A percentile compares a stretch with the other conserved stretches of the same genome.
Evolutionary conservation across 2,888 invertebrate genomes (phyloP).

Genomic region (Harpagoxenus sublaevis): DNA sequence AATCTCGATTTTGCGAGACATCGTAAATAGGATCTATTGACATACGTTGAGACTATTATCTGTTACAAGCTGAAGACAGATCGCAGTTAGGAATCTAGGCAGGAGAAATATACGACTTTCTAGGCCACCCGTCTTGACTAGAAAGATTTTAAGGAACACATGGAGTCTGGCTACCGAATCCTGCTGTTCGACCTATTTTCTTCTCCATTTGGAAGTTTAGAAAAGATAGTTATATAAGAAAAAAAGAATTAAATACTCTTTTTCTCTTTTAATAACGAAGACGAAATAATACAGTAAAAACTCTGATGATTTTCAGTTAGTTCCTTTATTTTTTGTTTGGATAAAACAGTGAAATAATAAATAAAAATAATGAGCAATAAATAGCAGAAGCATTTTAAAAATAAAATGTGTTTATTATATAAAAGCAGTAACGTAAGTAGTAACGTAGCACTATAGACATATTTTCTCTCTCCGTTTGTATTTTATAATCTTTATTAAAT

Average conservation of each 20-base stretch:
- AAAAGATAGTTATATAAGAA: constrained; percentile 4
- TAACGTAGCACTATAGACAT: not conserved
- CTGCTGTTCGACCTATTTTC: constrained; percentile 16
- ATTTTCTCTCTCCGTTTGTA: not conserved
- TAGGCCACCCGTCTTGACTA: constrained; percentile 79
- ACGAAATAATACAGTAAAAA: not conserved
- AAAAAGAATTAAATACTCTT: not conserved
- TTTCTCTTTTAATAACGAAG: not conserved
- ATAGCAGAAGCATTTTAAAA: not conserved
- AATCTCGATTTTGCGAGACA: constrained; percentile 6
- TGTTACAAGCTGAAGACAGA: constrained; percentile 53
- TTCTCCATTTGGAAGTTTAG: not conserved
- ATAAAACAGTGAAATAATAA: not conserved
- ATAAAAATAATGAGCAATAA: not conserved
- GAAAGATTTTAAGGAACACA: constrained; percentile 52
- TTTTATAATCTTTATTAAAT: not conserved
- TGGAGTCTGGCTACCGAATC: constrained; percentile 54
- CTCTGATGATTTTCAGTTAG: not conserved
- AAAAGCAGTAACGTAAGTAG: not conserved
- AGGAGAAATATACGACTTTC: constrained; percentile 81
- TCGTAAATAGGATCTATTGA: constrained; percentile 28
- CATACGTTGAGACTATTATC: constrained; percentile 35
- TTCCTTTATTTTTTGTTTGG: not conserved
- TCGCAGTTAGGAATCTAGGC: constrained; percentile 41
- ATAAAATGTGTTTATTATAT: not conserved